Evolutionary conservation across 2,113 vertebrate genomes (phyloP).

Genomic region (Sinocyclocheilus grahami): DNA sequence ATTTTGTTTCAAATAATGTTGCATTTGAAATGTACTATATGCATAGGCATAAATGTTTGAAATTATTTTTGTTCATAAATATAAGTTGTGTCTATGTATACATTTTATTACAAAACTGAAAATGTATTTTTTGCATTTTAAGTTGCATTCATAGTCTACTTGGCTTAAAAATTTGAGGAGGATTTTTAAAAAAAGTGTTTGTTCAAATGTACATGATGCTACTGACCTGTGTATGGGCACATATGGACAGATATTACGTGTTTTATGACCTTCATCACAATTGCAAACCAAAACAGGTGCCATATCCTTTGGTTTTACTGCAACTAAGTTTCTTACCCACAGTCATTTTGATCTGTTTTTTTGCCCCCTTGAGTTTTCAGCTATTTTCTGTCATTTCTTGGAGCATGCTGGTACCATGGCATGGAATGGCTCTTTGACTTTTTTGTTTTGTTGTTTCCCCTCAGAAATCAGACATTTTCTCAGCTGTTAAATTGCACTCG

Average conservation of each 20-base stretch:
- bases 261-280: not conserved
- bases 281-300: not conserved
- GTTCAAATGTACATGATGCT: not conserved
- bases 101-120: too few relatives aligned
- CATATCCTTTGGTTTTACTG: not conserved
- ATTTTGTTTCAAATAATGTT: too few relatives aligned
- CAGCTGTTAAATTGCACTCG: constrained; percentile 76
- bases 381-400: constrained; percentile 7
- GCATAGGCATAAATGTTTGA: too few relatives aligned
- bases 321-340: not conserved
- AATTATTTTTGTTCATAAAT: too few relatives aligned
- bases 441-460: constrained; percentile 57
- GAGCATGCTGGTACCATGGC: constrained; percentile 40
- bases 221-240: not conserved
- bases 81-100: too few relatives aligned
- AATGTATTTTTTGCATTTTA: not conserved
- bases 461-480: constrained; percentile 74
- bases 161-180: not conserved
- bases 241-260: not conserved
- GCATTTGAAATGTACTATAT: too few relatives aligned
- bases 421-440: constrained; percentile 46
- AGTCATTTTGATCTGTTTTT: constrained; percentile 4
- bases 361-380: not conserved
- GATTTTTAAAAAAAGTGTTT: not conserved
- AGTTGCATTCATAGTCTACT: not conserved